Evolutionary conservation across 2,888 invertebrate genomes (phyloP).

Genomic region (Tethea ocularis): DNA sequence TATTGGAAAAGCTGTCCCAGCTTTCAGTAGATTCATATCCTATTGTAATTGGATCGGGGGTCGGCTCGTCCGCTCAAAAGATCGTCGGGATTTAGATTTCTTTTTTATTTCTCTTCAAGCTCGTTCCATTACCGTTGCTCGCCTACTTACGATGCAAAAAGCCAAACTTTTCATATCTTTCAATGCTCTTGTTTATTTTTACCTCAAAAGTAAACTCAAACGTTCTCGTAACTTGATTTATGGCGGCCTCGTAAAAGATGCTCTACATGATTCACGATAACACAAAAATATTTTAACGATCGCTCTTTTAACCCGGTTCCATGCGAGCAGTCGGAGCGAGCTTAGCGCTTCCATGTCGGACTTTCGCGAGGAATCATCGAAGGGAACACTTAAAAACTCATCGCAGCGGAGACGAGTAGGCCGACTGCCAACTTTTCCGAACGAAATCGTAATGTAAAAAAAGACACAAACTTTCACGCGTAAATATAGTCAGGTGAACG

Average conservation of each 20-base stretch:
- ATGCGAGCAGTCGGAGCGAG: slow-evolving; percentile 25
- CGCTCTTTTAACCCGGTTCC: slow-evolving; percentile 54
- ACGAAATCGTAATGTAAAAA: slow-evolving; percentile 61
- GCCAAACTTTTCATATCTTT: slow-evolving; percentile 25
- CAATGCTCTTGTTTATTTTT: slow-evolving; percentile 56
- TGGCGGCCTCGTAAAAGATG: slow-evolving; percentile 58
- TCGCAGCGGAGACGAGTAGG: slow-evolving; percentile 42
- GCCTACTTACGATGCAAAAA: not conserved
- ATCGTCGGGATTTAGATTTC: not conserved
- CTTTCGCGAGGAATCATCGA: slow-evolving; percentile 32
- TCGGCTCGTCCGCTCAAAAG: slow-evolving; percentile 1
- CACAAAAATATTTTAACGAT: slow-evolving; percentile 58
- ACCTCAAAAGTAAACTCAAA: slow-evolving; percentile 66
- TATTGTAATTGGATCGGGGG: slow-evolving; percentile 3
- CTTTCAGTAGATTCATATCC: not conserved
- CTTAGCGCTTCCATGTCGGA: slow-evolving; percentile 34
- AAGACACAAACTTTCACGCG: slow-evolving; percentile 56
- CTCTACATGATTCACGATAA: slow-evolving; percentile 63
- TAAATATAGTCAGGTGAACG: slow-evolving; percentile 76
- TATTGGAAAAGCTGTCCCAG: slow-evolving; percentile 3
- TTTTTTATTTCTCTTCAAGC: not conserved
- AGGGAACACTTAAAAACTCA: slow-evolving; percentile 45
- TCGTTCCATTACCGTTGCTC: not conserved
- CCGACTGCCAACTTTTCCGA: slow-evolving; percentile 68
- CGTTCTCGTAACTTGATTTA: slow-evolving; percentile 66